These are phyloP conservation scores for Merluccius polli DNA, from an alignment of 2,797 vertebrate species.

Conservation along the genomic window DNA sequence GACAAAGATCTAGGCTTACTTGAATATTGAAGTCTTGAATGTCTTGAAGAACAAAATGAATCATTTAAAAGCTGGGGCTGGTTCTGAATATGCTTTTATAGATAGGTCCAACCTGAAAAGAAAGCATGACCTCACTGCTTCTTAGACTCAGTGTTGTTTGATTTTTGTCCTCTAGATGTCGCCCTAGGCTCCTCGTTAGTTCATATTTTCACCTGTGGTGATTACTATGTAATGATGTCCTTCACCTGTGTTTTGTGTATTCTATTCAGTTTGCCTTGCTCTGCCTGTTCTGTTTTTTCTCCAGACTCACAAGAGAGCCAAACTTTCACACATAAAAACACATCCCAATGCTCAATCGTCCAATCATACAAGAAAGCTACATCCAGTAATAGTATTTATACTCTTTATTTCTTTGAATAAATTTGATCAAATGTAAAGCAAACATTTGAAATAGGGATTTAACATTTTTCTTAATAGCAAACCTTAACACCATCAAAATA, in stretches of 20 bases:
- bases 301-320: background rate
- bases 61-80: background rate
- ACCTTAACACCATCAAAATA: slow-evolving; percentile 98
- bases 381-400: slow-evolving; percentile 85
- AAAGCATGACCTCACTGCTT: background rate
- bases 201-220: background rate
- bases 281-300: background rate
- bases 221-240: too few species aligned
- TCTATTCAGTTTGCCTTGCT: background rate
- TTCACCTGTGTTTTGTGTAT: background rate
- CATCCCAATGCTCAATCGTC: background rate
- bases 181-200: background rate
- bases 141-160: background rate
- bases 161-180: background rate
- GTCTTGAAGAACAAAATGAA: background rate
- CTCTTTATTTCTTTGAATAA: slow-evolving; percentile 76
- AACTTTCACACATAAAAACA: background rate
- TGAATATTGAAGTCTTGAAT: too few species aligned
- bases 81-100: background rate
- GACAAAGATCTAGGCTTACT: background rate
- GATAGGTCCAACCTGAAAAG: background rate
- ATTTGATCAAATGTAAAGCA: slow-evolving; percentile 67
- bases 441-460: slow-evolving; percentile 82
- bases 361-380: slow-evolving; percentile 16
- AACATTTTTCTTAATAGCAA: slow-evolving; percentile 97